phyloP scores from a whole-genome alignment of 2,113 vertebrate species.

The Crotalus helleri region DNA sequence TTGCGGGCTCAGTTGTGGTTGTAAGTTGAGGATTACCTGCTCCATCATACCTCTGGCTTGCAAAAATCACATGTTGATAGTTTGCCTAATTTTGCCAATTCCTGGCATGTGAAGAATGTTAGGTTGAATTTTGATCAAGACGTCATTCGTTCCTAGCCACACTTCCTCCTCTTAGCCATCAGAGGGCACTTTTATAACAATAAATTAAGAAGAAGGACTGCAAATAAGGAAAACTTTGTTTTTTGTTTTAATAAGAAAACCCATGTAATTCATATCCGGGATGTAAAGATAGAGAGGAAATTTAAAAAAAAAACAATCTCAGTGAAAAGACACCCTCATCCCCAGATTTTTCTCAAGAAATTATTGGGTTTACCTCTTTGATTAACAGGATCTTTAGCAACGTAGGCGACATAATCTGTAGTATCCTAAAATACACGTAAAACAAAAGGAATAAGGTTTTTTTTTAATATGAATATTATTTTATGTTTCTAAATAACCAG shows the following conservation, averaged over 20 bases:
- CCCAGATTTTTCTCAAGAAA: slow-evolving; percentile 6
- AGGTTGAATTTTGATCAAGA: background rate
- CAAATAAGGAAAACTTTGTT: background rate
- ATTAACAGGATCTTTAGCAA: slow-evolving; percentile 89
- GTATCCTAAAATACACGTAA: slow-evolving; percentile 77
- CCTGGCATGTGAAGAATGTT: background rate
- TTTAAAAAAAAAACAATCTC: background rate
- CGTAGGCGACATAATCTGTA: slow-evolving; percentile 89
- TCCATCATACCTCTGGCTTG: background rate
- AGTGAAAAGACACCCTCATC: background rate
- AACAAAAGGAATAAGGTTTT: slow-evolving; percentile 37
- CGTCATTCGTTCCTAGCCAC: background rate
- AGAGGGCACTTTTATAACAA: slow-evolving; percentile 21
- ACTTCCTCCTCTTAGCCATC: background rate
- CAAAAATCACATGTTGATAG: background rate
- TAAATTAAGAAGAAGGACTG: background rate
- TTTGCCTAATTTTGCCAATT: background rate
- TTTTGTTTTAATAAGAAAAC: background rate
- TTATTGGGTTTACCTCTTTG: slow-evolving; percentile 80
- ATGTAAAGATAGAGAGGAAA: background rate
- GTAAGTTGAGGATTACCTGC: too few relatives aligned
- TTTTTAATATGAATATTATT: background rate
- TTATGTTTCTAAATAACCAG: background rate
- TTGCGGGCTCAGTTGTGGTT: too few relatives aligned
- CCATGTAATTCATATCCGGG: background rate